phyloP scores from a whole-genome alignment of 1,140 invertebrate genomes.

The Achroia grisella region DNA sequence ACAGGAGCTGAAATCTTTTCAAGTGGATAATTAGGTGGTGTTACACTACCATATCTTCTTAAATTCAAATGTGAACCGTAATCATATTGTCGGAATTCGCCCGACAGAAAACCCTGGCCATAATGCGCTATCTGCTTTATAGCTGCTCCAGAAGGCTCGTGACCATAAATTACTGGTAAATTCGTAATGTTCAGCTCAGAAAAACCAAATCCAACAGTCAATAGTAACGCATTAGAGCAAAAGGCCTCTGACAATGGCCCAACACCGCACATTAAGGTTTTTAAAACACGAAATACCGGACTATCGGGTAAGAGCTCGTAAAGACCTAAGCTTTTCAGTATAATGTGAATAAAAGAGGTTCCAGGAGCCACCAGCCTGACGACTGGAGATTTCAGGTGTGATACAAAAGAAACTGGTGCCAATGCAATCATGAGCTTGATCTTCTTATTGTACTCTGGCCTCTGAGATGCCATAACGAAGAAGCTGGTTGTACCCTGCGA shows the following conservation, averaged over 20 bases:
- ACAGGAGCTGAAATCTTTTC: conserved; percentile 76
- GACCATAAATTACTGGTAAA: conserved; percentile 81
- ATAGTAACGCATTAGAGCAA: conserved; percentile 27
- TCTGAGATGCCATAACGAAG: conserved; percentile 75
- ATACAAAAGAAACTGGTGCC: conserved; percentile 78
- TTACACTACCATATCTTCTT: conserved; percentile 53
- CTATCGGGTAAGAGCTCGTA: conserved; percentile 36
- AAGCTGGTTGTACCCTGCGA: conserved; percentile 81
- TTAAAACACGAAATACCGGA: conserved; percentile 15
- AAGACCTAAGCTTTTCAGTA: conserved; percentile 21
- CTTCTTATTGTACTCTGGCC: conserved; percentile 78
- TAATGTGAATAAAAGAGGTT: conserved; percentile 13
- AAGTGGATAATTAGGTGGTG: conserved; percentile 78
- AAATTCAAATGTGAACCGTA: conserved; percentile 58
- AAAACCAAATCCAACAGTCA: conserved; percentile 30
- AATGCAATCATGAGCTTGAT: conserved; percentile 76
- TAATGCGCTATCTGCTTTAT: conserved; percentile 84
- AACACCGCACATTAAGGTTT: conserved; percentile 22
- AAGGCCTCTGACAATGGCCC: conserved; percentile 24
- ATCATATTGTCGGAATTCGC: conserved; percentile 67
- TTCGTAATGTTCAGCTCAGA: conserved; percentile 69
- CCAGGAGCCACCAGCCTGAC: conserved; percentile 42
- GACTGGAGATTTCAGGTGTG: conserved; percentile 69
- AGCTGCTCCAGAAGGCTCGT: conserved; percentile 86
- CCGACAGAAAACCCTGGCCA: conserved; percentile 74